Evolutionary conservation across 2,113 vertebrate genomes (phyloP).

Genomic region (Garra rufa): DNA sequence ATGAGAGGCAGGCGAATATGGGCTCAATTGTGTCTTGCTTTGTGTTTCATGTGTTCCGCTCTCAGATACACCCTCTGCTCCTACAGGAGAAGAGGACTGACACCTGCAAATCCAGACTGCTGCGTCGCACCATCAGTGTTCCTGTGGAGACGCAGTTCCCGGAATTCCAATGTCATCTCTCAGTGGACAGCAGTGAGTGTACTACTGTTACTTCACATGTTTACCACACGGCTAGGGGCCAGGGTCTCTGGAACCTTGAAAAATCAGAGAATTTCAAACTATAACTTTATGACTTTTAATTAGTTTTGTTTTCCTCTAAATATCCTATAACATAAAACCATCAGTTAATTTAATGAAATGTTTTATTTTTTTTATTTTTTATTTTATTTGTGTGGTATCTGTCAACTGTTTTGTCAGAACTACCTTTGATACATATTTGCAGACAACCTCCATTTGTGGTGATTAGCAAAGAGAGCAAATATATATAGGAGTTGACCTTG

Average conservation of each 20-base stretch:
- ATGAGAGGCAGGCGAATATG: background rate
- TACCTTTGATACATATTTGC: background rate
- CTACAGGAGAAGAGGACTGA: conserved; percentile 69
- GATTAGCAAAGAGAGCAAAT: background rate
- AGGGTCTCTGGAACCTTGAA: background rate
- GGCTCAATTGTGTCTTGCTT: background rate
- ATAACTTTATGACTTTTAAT: background rate
- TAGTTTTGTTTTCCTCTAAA: background rate
- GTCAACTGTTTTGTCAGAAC: background rate
- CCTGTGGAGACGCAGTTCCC: conserved; percentile 78
- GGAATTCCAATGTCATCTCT: conserved; percentile 71
- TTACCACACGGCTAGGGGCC: background rate
- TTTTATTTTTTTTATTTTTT: background rate
- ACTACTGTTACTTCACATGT: background rate
- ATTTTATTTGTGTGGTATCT: background rate
- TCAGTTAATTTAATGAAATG: background rate
- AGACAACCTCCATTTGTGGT: background rate
- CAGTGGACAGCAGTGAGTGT: conserved; percentile 75
- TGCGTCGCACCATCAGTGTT: conserved; percentile 82
- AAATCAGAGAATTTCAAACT: background rate
- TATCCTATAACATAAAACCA: background rate
- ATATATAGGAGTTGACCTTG: background rate
- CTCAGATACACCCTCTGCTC: conserved; percentile 60
- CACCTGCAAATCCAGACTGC: conserved; percentile 70
- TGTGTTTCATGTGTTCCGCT: background rate